Percentiles rank a stretch among this genome's conserved stretches.
These are phyloP conservation scores for Folsomia manolachei DNA, from an alignment of 2,888 invertebrate genomes.

Conservation along the genomic window DNA sequence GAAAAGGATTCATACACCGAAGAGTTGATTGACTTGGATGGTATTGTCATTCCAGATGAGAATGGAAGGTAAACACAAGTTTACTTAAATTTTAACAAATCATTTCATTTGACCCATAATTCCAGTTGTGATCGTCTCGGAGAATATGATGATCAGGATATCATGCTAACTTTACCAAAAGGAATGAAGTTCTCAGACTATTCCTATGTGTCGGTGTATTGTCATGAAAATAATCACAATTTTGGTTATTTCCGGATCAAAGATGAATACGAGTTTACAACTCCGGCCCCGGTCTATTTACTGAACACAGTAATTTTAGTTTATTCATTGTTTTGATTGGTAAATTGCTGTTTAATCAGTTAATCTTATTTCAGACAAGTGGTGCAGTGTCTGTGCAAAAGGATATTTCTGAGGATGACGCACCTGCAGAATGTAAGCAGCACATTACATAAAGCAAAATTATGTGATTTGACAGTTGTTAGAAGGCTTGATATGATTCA, in stretches of 20 bases:
- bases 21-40: conserved; percentile 37
- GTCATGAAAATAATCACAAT: conserved; percentile 80
- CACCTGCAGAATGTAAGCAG: background rate
- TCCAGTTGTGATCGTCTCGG: conserved; percentile 72
- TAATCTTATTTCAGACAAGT: background rate
- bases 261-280: background rate
- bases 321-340: background rate
- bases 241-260: conserved; percentile 86
- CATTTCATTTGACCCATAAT: background rate
- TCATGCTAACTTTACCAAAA: conserved; percentile 82
- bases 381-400: background rate
- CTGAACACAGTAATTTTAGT: background rate
- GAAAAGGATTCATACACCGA: conserved; percentile 34
- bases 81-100: background rate
- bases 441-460: too few species aligned
- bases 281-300: background rate
- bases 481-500: too few species aligned
- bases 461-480: too few species aligned
- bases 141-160: conserved; percentile 84
- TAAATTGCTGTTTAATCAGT: background rate
- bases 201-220: conserved; percentile 88
- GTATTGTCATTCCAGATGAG: conserved; percentile 43
- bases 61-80: conserved; percentile 33
- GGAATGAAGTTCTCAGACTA: conserved; percentile 82
- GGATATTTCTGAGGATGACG: background rate